Evolutionary conservation across 2,113 vertebrate species (phyloP).

Genomic region (Brachypteracias leptosomus): DNA sequence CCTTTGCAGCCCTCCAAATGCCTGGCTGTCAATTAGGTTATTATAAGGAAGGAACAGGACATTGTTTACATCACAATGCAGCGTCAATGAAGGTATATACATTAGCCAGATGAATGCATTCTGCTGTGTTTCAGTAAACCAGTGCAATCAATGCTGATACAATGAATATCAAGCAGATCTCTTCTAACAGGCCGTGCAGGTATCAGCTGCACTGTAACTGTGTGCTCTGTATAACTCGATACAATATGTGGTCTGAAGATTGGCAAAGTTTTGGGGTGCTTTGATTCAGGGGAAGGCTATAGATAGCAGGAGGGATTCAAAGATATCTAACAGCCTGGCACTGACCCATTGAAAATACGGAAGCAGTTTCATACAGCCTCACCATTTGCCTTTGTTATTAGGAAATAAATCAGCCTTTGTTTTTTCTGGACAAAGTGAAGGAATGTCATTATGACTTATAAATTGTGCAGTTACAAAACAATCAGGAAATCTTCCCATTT

Average conservation of each 20-base stretch:
- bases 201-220: neutral
- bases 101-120: slow-evolving; percentile 58
- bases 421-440: slow-evolving; percentile 74
- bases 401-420: slow-evolving; percentile 82
- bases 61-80: slow-evolving; percentile 53
- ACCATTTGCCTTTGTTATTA: slow-evolving; percentile 78
- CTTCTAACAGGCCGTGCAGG: neutral
- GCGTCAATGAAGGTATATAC: slow-evolving; percentile 61
- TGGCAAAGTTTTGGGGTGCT: neutral
- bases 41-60: slow-evolving; percentile 37
- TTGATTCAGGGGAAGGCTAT: neutral
- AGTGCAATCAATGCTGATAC: neutral
- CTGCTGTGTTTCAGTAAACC: slow-evolving; percentile 1
- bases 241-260: accelerated
- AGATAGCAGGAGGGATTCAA: neutral
- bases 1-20: slow-evolving; percentile 16
- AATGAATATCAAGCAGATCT: slow-evolving; percentile 61
- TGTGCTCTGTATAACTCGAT: neutral
- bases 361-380: slow-evolving; percentile 64
- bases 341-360: slow-evolving; percentile 65
- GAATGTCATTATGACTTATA: slow-evolving; percentile 82
- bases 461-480: slow-evolving; percentile 79
- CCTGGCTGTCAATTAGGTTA: slow-evolving; percentile 54
- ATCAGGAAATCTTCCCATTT: slow-evolving; percentile 76
- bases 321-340: slow-evolving; percentile 61